Evolutionary conservation across 2,113 vertebrate genomes (phyloP).

Genomic region (Papio anubis): DNA sequence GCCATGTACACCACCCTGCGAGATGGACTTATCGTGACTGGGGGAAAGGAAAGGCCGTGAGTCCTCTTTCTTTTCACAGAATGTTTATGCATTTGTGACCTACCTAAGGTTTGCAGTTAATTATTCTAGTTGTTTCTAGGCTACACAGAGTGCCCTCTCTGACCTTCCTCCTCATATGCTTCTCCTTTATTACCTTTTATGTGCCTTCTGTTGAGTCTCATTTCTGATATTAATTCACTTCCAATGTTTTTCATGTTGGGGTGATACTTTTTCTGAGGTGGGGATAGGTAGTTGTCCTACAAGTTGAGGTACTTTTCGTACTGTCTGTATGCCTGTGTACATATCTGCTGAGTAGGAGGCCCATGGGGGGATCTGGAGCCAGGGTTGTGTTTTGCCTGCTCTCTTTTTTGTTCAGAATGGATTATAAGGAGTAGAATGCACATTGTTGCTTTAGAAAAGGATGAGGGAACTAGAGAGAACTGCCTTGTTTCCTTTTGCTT

Average conservation of each 20-base stretch:
- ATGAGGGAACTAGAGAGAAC: not conserved
- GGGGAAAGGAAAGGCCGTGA: slow-evolving; percentile 98
- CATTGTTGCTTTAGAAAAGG: not conserved
- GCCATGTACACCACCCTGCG: slow-evolving; percentile 98
- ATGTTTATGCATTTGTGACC: rapidly evolving
- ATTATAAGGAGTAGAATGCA: not conserved
- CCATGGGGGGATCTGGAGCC: not conserved
- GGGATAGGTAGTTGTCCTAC: not conserved
- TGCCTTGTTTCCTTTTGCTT: not conserved
- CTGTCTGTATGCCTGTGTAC: not conserved
- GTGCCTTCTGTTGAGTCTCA: not conserved
- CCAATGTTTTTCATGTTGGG: not conserved
- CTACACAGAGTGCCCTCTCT: rapidly evolving
- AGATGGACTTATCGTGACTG: slow-evolving; percentile 97
- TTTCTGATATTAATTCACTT: not conserved
- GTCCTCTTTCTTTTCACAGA: slow-evolving; percentile 69
- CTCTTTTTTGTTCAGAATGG: not conserved
- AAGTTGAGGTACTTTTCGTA: not conserved
- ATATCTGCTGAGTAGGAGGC: not conserved
- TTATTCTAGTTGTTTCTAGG: not conserved
- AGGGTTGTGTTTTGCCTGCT: not conserved
- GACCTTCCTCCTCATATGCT: not conserved
- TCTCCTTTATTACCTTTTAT: not conserved
- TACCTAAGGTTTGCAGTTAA: not conserved
- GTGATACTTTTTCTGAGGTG: not conserved